phyloP scores from a whole-genome alignment of 2,113 vertebrate species.

The Pao palembangensis region DNA sequence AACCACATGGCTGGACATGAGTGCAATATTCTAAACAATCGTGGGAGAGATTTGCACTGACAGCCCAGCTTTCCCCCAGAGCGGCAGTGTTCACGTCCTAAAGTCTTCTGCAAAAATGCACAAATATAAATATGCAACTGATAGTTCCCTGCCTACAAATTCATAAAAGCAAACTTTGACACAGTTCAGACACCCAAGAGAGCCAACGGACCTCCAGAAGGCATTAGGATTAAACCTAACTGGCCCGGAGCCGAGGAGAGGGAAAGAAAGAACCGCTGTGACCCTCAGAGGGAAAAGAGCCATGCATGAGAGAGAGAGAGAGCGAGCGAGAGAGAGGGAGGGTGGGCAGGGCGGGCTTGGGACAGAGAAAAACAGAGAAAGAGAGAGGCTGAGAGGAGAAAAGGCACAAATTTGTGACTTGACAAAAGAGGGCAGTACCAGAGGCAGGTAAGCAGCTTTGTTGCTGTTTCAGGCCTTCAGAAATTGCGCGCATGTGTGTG shows the following conservation, averaged over 20 bases:
- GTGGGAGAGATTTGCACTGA: constrained; percentile 23
- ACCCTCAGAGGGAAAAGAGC: constrained; percentile 61
- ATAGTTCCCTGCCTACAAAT: too few species aligned
- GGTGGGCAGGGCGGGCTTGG: constrained; percentile 22
- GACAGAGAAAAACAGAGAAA: constrained; percentile 29
- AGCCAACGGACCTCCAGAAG: constrained; percentile 29
- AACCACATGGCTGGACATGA: constrained; percentile 54
- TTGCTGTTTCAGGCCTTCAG: constrained; percentile 25
- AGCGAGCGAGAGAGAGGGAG: not conserved
- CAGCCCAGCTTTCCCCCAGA: constrained; percentile 35
- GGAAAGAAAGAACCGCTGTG: constrained; percentile 56
- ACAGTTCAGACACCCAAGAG: constrained; percentile 49
- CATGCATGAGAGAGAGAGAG: constrained; percentile 24
- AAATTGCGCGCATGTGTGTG: constrained; percentile 10
- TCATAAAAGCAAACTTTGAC: constrained; percentile 7
- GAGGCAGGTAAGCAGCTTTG: constrained; percentile 70
- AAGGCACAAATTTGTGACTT: constrained; percentile 59
- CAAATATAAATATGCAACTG: constrained; percentile 24
- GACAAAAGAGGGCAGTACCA: constrained; percentile 72
- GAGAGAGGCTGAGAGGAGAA: constrained; percentile 39
- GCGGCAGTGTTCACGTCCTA: constrained; percentile 23
- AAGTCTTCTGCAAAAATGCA: constrained; percentile 5
- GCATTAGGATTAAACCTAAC: constrained; percentile 52
- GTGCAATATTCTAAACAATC: constrained; percentile 46
- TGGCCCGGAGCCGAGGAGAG: constrained; percentile 46